Evolutionary conservation across 2,113 vertebrate genomes (phyloP).

Genomic region (Bagarius yarrelli): DNA sequence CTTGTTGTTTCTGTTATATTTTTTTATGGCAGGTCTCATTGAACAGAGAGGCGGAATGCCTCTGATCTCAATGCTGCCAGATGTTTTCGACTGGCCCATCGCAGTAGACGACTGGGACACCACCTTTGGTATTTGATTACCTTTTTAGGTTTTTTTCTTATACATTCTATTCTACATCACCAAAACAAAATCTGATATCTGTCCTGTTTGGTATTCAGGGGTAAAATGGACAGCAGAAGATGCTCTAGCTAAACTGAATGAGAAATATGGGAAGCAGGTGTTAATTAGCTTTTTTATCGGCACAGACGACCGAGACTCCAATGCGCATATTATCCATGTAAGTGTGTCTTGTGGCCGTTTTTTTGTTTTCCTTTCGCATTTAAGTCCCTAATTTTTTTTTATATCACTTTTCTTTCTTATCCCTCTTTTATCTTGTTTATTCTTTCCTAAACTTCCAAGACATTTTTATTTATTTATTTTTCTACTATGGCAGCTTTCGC

Average conservation of each 20-base stretch:
- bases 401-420: not conserved
- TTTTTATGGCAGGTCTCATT: slow-evolving; percentile 75
- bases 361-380: not conserved
- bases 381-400: not conserved
- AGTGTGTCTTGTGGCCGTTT: slow-evolving; percentile 60
- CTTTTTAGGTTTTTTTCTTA: not conserved
- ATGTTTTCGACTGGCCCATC: slow-evolving; percentile 87
- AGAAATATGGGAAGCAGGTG: slow-evolving; percentile 85
- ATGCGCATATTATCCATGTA: slow-evolving; percentile 89
- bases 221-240: slow-evolving; percentile 80
- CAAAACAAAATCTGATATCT: slow-evolving; percentile 3
- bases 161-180: not conserved
- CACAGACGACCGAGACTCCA: slow-evolving; percentile 88
- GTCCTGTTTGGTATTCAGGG: slow-evolving; percentile 65
- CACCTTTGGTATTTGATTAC: slow-evolving; percentile 69
- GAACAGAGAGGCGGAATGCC: slow-evolving; percentile 82
- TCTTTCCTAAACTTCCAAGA: not conserved
- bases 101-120: slow-evolving; percentile 80
- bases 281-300: slow-evolving; percentile 88
- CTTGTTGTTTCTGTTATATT: not conserved
- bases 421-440: not conserved
- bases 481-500: not conserved
- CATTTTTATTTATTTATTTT: not conserved
- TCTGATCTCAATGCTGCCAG: slow-evolving; percentile 76
- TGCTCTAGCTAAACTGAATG: slow-evolving; percentile 80